Conservation (phyloP, 2,113 vertebrate genomes). For the Candoia aspera region DNA sequence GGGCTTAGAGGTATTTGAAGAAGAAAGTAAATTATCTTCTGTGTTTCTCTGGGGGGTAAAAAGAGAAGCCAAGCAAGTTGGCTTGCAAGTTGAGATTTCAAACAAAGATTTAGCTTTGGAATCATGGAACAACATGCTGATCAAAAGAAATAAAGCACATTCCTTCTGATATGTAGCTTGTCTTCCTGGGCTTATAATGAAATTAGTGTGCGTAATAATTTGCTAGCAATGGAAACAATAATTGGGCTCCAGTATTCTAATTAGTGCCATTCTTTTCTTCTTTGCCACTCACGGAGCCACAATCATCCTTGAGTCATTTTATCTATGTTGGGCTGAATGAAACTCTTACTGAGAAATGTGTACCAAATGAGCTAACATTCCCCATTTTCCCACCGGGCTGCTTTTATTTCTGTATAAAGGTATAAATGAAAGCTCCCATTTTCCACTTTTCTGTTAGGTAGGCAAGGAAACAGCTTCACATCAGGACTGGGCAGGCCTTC, state of each 20-base stretch:
- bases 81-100: neutral
- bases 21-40: neutral
- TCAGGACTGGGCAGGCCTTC: too few species aligned
- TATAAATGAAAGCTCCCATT: neutral
- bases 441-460: neutral
- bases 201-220: conserved; percentile 34
- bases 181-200: conserved; percentile 19
- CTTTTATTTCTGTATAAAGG: neutral
- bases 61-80: neutral
- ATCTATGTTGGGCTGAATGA: conserved; percentile 23
- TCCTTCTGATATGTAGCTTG: conserved; percentile 24
- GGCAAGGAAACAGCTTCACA: neutral
- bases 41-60: neutral
- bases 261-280: conserved; percentile 9
- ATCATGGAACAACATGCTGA: neutral
- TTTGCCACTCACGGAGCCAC: conserved; percentile 26
- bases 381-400: neutral
- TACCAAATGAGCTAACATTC: neutral
- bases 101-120: conserved; percentile 10
- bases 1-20: neutral
- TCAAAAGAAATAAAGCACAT: conserved; percentile 35
- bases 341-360: conserved; percentile 20
- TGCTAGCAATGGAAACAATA: conserved; percentile 52
- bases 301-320: conserved; percentile 27
- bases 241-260: conserved; percentile 33